phyloP scores from a whole-genome alignment of 2,113 vertebrate genomes.

The Laterallus jamaicensis region DNA sequence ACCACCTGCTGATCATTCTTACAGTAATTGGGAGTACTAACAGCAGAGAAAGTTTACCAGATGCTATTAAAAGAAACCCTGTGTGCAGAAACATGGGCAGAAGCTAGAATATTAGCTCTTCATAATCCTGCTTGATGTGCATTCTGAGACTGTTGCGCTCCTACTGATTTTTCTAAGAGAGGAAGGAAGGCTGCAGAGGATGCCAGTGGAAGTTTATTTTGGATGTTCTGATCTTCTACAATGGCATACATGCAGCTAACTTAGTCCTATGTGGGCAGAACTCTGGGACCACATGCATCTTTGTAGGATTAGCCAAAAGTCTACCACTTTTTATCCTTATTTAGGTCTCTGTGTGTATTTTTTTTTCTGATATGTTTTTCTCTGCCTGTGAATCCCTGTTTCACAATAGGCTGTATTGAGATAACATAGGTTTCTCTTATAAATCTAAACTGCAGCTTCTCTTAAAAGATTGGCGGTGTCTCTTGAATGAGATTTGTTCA shows the following conservation, averaged over 20 bases:
- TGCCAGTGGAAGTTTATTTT: background rate
- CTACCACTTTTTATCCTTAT: background rate
- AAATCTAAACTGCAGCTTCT: conserved; percentile 25
- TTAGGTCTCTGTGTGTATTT: background rate
- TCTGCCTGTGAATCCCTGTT: conserved; percentile 12
- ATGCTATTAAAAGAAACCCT: background rate
- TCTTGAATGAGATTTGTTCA: conserved; percentile 41
- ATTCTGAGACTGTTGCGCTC: background rate
- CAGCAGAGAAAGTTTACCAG: background rate
- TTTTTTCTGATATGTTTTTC: background rate
- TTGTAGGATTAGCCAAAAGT: background rate
- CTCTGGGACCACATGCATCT: background rate
- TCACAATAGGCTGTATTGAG: background rate
- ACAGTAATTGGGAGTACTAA: background rate
- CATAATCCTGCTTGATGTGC: background rate
- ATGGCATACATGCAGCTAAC: background rate
- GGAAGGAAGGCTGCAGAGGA: background rate
- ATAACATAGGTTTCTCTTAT: conserved; percentile 17
- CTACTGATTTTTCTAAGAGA: background rate
- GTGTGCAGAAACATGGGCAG: background rate
- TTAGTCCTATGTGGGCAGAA: background rate
- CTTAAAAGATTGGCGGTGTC: background rate
- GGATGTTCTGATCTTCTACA: background rate
- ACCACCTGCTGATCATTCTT: background rate
- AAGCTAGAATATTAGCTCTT: background rate